Evolutionary conservation across 2,797 vertebrate species (phyloP).

Genomic region (Columba guinea): DNA sequence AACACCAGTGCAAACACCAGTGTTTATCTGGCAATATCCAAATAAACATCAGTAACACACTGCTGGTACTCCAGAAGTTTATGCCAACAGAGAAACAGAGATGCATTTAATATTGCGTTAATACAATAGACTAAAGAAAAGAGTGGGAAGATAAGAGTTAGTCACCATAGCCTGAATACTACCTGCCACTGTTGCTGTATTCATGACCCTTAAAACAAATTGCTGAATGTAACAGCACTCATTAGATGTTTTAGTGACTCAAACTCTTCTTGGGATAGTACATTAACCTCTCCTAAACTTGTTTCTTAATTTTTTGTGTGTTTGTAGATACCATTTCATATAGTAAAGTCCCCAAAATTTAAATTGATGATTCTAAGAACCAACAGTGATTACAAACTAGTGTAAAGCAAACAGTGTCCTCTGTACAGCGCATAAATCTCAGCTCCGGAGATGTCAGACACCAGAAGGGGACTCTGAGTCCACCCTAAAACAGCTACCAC

Average conservation of each 20-base stretch:
- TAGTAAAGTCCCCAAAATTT: not conserved
- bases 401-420: rapidly evolving
- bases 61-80: not conserved
- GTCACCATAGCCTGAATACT: not conserved
- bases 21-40: not conserved
- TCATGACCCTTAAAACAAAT: not conserved
- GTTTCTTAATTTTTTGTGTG: not conserved
- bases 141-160: not conserved
- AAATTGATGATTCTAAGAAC: not conserved
- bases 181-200: not conserved
- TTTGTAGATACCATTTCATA: not conserved
- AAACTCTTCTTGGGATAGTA: not conserved
- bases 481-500: not conserved
- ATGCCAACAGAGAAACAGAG: not conserved
- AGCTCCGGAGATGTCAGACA: not conserved
- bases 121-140: not conserved
- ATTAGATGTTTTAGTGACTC: not conserved
- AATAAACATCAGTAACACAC: not conserved
- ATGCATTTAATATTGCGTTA: not conserved
- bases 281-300: not conserved
- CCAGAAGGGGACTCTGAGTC: not conserved
- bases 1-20: too few species aligned
- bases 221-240: not conserved
- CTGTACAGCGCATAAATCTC: not conserved
- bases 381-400: not conserved